Base-by-base conservation (phyloP, 2,113 vertebrate genomes). In the Peromyscus polionotus region DNA sequence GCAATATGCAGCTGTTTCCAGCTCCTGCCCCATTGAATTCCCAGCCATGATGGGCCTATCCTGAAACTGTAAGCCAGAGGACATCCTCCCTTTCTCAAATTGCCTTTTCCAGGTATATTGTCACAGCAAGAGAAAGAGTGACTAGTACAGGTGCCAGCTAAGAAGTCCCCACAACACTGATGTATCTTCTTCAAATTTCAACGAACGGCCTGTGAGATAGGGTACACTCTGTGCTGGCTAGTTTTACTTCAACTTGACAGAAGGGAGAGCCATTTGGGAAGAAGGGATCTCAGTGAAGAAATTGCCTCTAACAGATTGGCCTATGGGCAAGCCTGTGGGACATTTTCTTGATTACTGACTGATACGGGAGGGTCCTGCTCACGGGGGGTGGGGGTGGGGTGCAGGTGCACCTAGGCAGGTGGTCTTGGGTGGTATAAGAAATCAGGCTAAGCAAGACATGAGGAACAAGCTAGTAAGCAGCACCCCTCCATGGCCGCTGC, bases 131-230 rank as follows among this genome's bases (percentile, higher is more conserved):
- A 6, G 26, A 65, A 63, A 33, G 63, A 67, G 16, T 48, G 33
- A 45, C 28, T 39, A 45, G 67, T 33, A 67, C 16, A 26, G 11
- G 59, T 59, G 36, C 7, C 77, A 85, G 48, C 77, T 91, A 48
- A 94, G 39, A 94, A 87, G 28, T 54, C 31, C 72, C 36, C 22
- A 87, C 68, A 65, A 84, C 92, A 77, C 86, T 31, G 76, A 57
- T 83, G 20, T 54, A 10, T 1, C 54, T 68, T 39, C 89, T 36
- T 63, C 5, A n/a, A 57, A 7, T 65, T 87, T 84, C 6, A 28
- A 5, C 31, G 51, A 76, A 28, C 10, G 42, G 17, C 16, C 33
- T 79, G 3, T 88, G 83, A 93, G 61, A 81, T 22, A 36, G 84
- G 67, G 45, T 39, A 20, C 48, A 73, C n/a, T 39, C 33, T 54